A percentile compares a stretch with the other conserved stretches of the same genome.
These are phyloP conservation scores for Callionymus lyra DNA, from an alignment of 2,113 vertebrate genomes.

Conservation along the genomic window DNA sequence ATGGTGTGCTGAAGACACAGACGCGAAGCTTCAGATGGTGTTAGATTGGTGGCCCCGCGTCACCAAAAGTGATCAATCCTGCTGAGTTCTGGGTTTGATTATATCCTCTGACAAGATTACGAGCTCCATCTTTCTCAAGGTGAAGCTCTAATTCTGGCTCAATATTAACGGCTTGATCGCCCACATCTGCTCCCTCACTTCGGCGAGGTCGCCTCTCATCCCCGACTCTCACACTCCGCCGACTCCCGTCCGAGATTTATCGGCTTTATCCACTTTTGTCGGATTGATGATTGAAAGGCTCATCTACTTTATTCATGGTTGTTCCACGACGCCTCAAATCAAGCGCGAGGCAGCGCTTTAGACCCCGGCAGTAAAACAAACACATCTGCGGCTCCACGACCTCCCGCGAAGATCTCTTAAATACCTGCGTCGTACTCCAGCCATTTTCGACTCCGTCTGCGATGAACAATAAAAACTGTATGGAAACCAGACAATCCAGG, in stretches of 20 bases:
- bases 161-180: constrained; percentile 27
- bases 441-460: no score
- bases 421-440: no score
- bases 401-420: no score
- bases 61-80: constrained; percentile 28
- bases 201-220: constrained; percentile 8
- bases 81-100: constrained; percentile 28
- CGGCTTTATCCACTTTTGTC: constrained; percentile 1
- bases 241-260: constrained; percentile 1
- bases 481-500: no score
- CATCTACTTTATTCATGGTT: no score
- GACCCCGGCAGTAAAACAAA: no score
- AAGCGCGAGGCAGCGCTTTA: no score
- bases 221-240: constrained; percentile 5
- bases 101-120: constrained; percentile 38
- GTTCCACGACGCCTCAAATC: no score
- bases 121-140: constrained; percentile 36
- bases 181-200: constrained; percentile 23
- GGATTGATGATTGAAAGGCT: constrained; percentile 3
- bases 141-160: constrained; percentile 41
- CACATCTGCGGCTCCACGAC: no score
- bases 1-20: not conserved
- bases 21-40: constrained; percentile 8
- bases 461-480: no score
- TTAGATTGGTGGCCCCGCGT: constrained; percentile 1